Base-by-base conservation (phyloP, 2,797 vertebrate genomes). In the Paguma larvata region DNA sequence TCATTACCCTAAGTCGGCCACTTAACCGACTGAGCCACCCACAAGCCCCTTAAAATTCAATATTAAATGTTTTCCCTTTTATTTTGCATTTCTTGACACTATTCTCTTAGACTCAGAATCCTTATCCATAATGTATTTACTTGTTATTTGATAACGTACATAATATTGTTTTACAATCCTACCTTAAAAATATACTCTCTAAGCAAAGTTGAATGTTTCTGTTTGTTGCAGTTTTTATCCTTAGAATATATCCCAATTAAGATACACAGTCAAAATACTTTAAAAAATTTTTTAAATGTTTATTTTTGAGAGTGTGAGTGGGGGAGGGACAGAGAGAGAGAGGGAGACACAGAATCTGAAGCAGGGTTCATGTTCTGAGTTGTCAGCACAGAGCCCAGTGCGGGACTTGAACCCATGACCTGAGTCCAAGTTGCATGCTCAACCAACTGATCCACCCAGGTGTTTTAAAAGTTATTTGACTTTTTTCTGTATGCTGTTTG, bases 21-120 rank as follows among this genome's bases (percentile, higher is more conserved):
- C 38, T 38, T 38, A 38, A 38, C 38, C 38, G 38, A 38, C 38
- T 38, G 38, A 38, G 38, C 38, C 38, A 38, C 38, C 38, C 38
- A 38, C 38, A 38, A 38, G 38, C 38, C 38, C 38, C 38, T 87
- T 97, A 77, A 85, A 91, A 63, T 62, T 85, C 19, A 82, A 63
- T 12, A 6, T 73, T 90, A 48, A 91, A 56, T 94, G 13, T 93
- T 91, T 94, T 75, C 16, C 0, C 4, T 63, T 86, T 53, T 70
- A 38, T 65, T 94, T 65, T 63, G 19, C 95, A 6, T 77, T 83
- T 93, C 94, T 95, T 92, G 32, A 94, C 53, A 73, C 19, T 83
- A 30, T 27, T 79, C 19, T 59, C 3, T 41, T 38, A n/a, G 4
- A 48, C 18, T 78, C 12, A 90, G n/a, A 93, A 65, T 85, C 25